phyloP scores from a whole-genome alignment of 2,888 invertebrate genomes.

The Aproaerema taeniolella region DNA sequence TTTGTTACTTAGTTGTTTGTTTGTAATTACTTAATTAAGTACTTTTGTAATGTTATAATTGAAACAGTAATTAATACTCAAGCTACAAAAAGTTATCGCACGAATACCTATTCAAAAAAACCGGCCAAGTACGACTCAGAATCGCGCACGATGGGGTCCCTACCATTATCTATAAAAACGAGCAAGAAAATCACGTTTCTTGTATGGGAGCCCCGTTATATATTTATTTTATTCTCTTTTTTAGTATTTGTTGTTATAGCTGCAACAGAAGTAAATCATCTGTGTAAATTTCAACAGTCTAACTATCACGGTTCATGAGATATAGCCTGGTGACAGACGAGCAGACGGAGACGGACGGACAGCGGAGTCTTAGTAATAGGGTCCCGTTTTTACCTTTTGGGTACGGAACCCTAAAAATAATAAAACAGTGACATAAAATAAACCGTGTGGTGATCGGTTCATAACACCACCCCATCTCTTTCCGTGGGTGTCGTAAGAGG shows the following conservation, averaged over 20 bases:
- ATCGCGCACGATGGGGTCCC: neutral
- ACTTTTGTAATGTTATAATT: too few relatives aligned
- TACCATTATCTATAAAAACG: neutral
- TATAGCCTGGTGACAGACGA: neutral
- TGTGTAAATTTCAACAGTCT: conserved; percentile 26
- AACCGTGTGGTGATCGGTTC: too few relatives aligned
- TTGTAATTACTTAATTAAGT: conserved; percentile 7
- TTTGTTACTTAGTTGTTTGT: conserved; percentile 4
- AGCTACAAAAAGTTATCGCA: too few relatives aligned
- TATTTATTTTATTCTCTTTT: neutral
- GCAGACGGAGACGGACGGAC: neutral
- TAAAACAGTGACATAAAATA: conserved; percentile 41
- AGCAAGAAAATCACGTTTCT: neutral
- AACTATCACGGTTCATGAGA: conserved; percentile 29
- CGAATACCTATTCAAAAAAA: too few relatives aligned
- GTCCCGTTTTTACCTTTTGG: neutral
- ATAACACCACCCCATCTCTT: too few relatives aligned
- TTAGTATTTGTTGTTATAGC: conserved; percentile 1
- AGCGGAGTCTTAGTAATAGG: neutral
- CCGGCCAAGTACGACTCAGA: neutral
- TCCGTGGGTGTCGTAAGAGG: too few relatives aligned
- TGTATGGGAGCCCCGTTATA: neutral
- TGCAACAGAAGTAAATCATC: neutral
- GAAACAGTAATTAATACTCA: too few relatives aligned
- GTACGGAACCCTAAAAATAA: conserved; percentile 29